A percentile compares a stretch with the other conserved stretches of the same genome.
Conservation (phyloP, 2,797 vertebrate species). For the Rhynchotus rufescens region DNA sequence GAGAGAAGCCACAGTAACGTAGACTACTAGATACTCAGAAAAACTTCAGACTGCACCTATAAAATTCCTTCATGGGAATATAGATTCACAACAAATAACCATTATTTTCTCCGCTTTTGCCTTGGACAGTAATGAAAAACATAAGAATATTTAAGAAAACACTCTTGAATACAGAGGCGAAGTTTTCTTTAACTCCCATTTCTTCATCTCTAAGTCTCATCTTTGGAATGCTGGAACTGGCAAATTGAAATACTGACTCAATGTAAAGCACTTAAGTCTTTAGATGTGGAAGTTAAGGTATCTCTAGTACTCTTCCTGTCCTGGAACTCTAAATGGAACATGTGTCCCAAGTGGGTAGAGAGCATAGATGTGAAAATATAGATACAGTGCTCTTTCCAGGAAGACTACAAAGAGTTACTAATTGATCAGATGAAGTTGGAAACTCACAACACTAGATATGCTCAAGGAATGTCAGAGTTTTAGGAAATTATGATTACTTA, state of each 20-base stretch:
- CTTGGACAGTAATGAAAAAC: not conserved
- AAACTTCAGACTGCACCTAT: not conserved
- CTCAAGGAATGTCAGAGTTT: slow-evolving; percentile 39
- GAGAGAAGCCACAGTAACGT: not conserved
- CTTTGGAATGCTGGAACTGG: slow-evolving; percentile 17
- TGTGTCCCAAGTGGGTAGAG: slow-evolving; percentile 30
- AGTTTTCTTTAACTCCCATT: slow-evolving; percentile 5
- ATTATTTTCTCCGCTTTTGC: not conserved
- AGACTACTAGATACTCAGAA: not conserved
- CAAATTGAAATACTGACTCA: slow-evolving; percentile 45
- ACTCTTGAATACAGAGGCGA: not conserved
- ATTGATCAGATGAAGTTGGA: slow-evolving; percentile 24
- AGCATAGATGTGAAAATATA: slow-evolving; percentile 41
- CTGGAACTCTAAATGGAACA: slow-evolving; percentile 60
- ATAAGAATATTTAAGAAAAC: not conserved
- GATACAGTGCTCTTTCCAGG: slow-evolving; percentile 38
- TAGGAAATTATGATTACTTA: slow-evolving; percentile 42
- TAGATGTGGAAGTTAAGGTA: slow-evolving; percentile 49
- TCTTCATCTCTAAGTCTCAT: slow-evolving; percentile 15
- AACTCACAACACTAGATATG: slow-evolving; percentile 47
- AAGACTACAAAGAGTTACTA: slow-evolving; percentile 11
- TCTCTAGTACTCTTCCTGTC: slow-evolving; percentile 36
- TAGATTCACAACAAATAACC: slow-evolving; percentile 3
- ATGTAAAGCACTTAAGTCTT: slow-evolving; percentile 32
- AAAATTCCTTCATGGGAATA: not conserved